Evolutionary conservation across 2,888 invertebrate genomes (phyloP), one percentile per base, ranked within the genome.

Genomic region (Lucinisca nassula): DNA sequence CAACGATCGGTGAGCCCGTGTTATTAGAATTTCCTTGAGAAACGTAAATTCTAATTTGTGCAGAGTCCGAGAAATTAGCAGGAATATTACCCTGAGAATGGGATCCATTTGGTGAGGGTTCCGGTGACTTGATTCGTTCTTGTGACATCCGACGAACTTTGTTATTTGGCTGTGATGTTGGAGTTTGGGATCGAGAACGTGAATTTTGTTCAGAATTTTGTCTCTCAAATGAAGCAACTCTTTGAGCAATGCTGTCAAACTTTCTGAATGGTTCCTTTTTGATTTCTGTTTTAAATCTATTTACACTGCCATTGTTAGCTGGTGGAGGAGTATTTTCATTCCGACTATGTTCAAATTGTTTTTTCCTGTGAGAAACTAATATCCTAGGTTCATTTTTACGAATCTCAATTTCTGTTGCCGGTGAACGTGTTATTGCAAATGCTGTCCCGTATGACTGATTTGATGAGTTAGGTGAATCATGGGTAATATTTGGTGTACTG

Each of bases 211-310:
- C 92, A 40, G 88, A 88, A 10, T 87, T 89, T 12, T 88, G 85
- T 51, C 92, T 93, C 73, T 96, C 96, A 93, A 95, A 96, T 27
- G 93, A 94, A 21, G 96, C 96, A 14, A 95, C 91, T 10, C 96
- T 91, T 27, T 92, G 86, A 8, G 95, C 94, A 24, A 96, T 95
- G 79, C 95, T 95, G 27, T 94, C 95, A 75, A 94, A 95, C 74
- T 94, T 95, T 85, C 92, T 94, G 87, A 89, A 98, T 97, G 93
- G 92, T n/a, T 94, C 91, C 89, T 94, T 94, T 74, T 95, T 93
- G 55, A 95, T 92, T 85, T 95, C 95, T 24, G 93, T 92, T 91
- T 93, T 94, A 78, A 92, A 93, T n/a, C 94, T 87, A 77, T 92
- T 92, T n/a, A 82, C 76, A 24, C 87, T 76, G 10, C 58, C 67